Evolutionary conservation across 2,888 invertebrate species (phyloP).

Genomic region (Platerodrilus igneus): DNA sequence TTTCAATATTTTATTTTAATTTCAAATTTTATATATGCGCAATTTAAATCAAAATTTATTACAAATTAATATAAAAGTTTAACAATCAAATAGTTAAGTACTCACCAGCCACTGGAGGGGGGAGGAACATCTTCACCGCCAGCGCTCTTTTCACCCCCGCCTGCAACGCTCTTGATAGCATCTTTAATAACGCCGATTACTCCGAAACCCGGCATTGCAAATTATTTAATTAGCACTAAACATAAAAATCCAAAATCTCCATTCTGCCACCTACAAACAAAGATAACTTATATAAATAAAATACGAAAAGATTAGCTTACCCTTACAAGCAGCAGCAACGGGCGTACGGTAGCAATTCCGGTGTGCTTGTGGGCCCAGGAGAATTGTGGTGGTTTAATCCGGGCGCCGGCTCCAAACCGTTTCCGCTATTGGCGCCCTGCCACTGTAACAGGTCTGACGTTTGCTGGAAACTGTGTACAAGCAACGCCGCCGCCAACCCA

Average conservation of each 20-base stretch:
- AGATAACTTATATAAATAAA: conserved; percentile 3
- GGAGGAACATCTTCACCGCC: conserved; percentile 10
- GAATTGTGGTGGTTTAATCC: conserved; percentile 51
- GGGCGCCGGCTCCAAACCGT: conserved; percentile 54
- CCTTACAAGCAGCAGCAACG: conserved; percentile 30
- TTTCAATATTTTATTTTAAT: no score
- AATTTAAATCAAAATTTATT: no score
- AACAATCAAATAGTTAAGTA: no score
- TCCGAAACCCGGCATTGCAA: conserved; percentile 37
- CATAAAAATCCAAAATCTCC: conserved; percentile 17
- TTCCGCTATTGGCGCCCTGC: conserved; percentile 49
- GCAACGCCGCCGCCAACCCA: conserved; percentile 32
- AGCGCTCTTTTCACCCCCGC: conserved; percentile 11
- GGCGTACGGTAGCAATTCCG: conserved; percentile 35
- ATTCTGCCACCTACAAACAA: conserved; percentile 19
- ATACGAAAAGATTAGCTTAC: conserved; percentile 22
- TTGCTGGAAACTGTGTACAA: conserved; percentile 39
- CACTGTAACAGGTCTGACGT: conserved; percentile 41
- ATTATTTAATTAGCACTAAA: conserved; percentile 18
- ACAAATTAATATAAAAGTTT: no score
- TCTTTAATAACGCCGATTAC: conserved; percentile 33
- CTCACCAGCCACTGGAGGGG: conserved; percentile 19
- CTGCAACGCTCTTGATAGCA: conserved; percentile 11
- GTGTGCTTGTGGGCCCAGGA: conserved; percentile 45
- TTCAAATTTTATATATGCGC: no score